Conservation (phyloP, 2,888 invertebrate genomes). For the Steinernema scapterisci region DNA sequence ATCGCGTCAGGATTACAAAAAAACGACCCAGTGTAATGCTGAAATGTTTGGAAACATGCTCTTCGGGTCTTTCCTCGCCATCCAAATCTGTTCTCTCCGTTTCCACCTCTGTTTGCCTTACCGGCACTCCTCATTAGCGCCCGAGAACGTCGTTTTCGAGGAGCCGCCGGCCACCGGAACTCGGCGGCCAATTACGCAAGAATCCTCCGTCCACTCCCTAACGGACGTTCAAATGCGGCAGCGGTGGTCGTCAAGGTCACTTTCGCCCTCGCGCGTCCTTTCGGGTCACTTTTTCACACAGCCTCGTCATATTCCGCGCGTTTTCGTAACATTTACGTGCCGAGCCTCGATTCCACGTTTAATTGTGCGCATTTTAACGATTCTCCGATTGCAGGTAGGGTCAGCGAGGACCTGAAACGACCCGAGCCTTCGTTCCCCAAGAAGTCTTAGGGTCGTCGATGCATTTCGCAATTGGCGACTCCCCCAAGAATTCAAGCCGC, state of each 20-base stretch:
- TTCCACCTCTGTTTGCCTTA: not conserved
- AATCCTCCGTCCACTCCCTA: not conserved
- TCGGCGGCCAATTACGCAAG: not conserved
- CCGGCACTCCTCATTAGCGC: not conserved
- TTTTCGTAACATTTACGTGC: not conserved
- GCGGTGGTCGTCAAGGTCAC: constrained; percentile 2
- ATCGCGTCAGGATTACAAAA: too few relatives aligned
- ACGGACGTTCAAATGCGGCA: not conserved
- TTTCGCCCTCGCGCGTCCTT: constrained; percentile 6
- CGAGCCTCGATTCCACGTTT: not conserved
- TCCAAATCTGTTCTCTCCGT: not conserved
- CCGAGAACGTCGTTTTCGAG: not conserved
- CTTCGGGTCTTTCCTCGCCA: too few relatives aligned
- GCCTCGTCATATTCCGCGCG: not conserved
- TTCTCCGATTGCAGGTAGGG: not conserved
- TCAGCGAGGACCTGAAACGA: not conserved
- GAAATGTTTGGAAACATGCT: too few relatives aligned
- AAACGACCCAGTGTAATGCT: too few relatives aligned
- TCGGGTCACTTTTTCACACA: constrained; percentile 2
- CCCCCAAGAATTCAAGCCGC: not conserved
- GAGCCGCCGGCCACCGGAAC: not conserved
- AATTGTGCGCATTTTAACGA: not conserved
- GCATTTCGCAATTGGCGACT: not conserved
- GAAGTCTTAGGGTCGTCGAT: not conserved
- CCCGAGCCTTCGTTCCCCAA: not conserved